Evolutionary conservation across 2,888 invertebrate species (phyloP), one percentile per base, ranked within the genome.

Genomic region (Idaea straminata): DNA sequence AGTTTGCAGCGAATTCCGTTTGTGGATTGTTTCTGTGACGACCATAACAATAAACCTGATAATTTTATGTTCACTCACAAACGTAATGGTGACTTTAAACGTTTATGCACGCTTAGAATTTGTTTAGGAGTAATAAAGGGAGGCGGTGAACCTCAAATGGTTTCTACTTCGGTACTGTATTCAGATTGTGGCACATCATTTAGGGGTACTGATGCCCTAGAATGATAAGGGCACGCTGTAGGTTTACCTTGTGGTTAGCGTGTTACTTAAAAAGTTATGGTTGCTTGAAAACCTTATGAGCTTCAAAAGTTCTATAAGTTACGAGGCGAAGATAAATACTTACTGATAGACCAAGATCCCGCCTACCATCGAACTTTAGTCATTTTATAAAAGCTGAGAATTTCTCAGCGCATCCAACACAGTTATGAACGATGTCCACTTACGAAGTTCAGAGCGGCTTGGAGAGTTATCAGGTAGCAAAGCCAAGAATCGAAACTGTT

Each of bases 41-140:
- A 79, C 77, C 78, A 75, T 76, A 75, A 82, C 82, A 82, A 81
- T 86, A 85, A 85, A 87, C 78, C 75, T 78, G 79, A 78, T 82
- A 78, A 84, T 85, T 86, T 86, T 84, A 85, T 78, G 80, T 78
- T 74, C 76, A 68, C 74, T 47, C 75, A 70, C 75, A 73, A 77
- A 77, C 75, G 74, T 81, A 79, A 80, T 73, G 77, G 71, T 66
- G 77, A 78, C 77, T 76, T 78, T 72, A 73, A 80, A 75, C 72
- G 67, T 71, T 74, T 70, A 69, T 73, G 77, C 75, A 79, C 78
- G 73, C 75, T 80, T 76, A 79, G 75, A 82, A 80, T 83, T 83
- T 79, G 79, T 80, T 80, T 77, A 79, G 68, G 65, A 73, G 72
- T 75, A 73, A 77, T 82, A 80, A 83, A 83, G 69, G 67, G 65